phyloP scores from a whole-genome alignment of 2,888 invertebrate species.

The Globia sparganii region DNA sequence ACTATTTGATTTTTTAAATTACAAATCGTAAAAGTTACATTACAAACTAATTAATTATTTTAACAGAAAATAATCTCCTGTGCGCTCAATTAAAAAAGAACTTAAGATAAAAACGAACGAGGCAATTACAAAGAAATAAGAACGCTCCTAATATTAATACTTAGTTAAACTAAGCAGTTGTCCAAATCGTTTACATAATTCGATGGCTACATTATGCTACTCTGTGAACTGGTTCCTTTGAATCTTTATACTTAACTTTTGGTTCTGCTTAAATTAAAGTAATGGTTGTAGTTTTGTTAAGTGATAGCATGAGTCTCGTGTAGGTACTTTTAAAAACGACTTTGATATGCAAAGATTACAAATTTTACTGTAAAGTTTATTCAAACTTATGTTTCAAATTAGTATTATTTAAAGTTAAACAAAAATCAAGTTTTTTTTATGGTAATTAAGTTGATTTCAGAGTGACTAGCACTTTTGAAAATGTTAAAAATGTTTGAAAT shows the following conservation, averaged over 20 bases:
- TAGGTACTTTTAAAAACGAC: neutral
- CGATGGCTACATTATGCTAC: constrained; percentile 36
- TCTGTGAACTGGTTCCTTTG: constrained; percentile 18
- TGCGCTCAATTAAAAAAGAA: constrained; percentile 31
- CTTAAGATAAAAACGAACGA: constrained; percentile 29
- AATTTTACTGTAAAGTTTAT: neutral
- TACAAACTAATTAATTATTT: neutral
- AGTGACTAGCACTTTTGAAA: too few species aligned
- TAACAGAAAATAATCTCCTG: constrained; percentile 1
- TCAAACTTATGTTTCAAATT: too few species aligned
- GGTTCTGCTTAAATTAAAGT: constrained; percentile 29
- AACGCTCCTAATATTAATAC: constrained; percentile 36
- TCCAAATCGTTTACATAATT: constrained; percentile 57
- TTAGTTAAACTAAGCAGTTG: constrained; percentile 46
- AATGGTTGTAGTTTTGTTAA: constrained; percentile 24
- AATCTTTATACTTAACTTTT: constrained; percentile 6
- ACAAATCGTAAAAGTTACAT: neutral
- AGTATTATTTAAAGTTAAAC: too few species aligned
- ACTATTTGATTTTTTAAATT: neutral
- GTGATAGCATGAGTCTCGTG: neutral
- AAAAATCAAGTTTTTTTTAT: too few species aligned
- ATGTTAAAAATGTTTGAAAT: too few species aligned
- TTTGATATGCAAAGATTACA: neutral
- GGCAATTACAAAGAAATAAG: constrained; percentile 45
- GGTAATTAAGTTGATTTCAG: too few species aligned